These are phyloP conservation scores for Strix uralensis DNA, from an alignment of 2,113 vertebrate genomes.

Conservation along the genomic window DNA sequence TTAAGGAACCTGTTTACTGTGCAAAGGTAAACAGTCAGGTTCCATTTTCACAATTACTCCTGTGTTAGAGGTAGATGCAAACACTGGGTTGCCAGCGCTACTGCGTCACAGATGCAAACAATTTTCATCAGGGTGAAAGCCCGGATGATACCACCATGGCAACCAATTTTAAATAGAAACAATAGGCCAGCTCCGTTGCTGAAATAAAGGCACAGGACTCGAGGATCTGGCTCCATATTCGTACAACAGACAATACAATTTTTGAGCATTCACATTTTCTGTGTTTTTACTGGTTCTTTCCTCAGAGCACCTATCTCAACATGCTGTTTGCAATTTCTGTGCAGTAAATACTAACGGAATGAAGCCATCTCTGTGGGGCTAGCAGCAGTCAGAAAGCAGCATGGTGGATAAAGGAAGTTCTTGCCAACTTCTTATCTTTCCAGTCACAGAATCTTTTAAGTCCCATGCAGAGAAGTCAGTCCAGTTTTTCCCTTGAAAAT, in stretches of 20 bases:
- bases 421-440: slow-evolving; percentile 30
- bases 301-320: neutral
- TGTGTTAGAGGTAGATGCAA: slow-evolving; percentile 2
- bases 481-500: slow-evolving; percentile 19
- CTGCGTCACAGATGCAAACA: slow-evolving; percentile 38
- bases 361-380: neutral
- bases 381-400: slow-evolving; percentile 19
- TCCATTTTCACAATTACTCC: neutral
- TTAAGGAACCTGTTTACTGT: neutral
- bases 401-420: neutral
- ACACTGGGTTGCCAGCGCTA: slow-evolving; percentile 35
- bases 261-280: neutral
- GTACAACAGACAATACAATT: neutral
- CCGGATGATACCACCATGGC: slow-evolving; percentile 63
- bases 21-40: slow-evolving; percentile 32
- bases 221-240: neutral
- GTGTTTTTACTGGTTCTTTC: neutral
- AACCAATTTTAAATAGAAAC: slow-evolving; percentile 66
- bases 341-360: neutral
- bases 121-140: slow-evolving; percentile 28
- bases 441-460: neutral
- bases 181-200: neutral
- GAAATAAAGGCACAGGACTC: slow-evolving; percentile 37
- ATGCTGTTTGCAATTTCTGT: neutral
- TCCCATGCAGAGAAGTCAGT: neutral